These are phyloP conservation scores for Gymnopithys bicolor DNA, from an alignment of 2,797 vertebrate species.

Conservation along the genomic window DNA sequence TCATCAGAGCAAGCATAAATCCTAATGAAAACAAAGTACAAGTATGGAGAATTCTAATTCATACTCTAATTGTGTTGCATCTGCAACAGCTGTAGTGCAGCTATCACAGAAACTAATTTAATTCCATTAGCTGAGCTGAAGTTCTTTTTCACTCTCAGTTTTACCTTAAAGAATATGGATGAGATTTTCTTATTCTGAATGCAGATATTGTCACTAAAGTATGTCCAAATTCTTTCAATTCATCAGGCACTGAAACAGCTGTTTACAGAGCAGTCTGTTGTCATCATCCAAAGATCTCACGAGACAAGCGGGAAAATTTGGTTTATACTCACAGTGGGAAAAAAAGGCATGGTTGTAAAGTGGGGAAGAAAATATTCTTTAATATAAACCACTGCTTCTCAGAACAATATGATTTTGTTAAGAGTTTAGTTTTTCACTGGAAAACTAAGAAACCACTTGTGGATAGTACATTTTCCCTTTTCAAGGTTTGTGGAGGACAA, in stretches of 20 bases:
- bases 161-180: neutral
- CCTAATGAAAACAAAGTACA: conserved; percentile 2
- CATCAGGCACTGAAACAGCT: neutral
- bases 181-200: neutral
- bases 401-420: neutral
- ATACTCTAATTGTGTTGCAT: neutral
- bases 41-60: neutral
- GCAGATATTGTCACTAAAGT: neutral
- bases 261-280: neutral
- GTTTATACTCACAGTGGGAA: neutral
- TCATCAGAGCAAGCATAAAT: neutral
- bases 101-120: neutral
- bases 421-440: neutral
- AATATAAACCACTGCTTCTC: neutral
- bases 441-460: neutral
- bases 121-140: neutral
- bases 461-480: neutral
- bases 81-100: neutral
- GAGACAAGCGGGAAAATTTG: neutral
- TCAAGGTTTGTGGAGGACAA: neutral
- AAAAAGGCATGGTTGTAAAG: neutral
- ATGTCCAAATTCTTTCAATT: neutral
- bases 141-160: neutral
- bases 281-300: neutral
- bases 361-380: neutral